Evolutionary conservation across 2,113 vertebrate genomes (phyloP), one percentile per base, ranked within the genome.

Genomic region (Pomatorhinus ruficollis): DNA sequence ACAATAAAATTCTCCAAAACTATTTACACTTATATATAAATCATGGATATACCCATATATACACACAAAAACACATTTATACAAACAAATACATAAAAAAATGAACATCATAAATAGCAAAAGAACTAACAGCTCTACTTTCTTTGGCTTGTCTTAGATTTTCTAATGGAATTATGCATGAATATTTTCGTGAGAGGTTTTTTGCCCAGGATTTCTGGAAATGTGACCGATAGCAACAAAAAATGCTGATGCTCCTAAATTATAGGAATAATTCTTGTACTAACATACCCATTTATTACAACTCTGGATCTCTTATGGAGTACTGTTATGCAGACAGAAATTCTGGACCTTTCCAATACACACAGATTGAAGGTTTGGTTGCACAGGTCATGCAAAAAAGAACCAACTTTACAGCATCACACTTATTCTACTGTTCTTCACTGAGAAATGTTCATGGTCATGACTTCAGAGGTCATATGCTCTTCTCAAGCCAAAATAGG

Each of bases 151-250:
- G 11, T 49, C 15, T 54, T 50, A n/a, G 27, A 47, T 89, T 86
- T 76, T 83, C 5, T 77, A 44, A 72, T 5, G 5, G 60, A 77
- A 93, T 65, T 8, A 12, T 37, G 3, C 12, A 35, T 4, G 5
- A 64, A 44, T 77, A 1, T 71, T 79, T 82, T 49, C 24, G 69
- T 27, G 21, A 69, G 52, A 6, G 22, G 14, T 3, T 20, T 10
- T 83, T 81, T 71, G 35, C 15, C 20, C n/a, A 74, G n/a, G 8
- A 69, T 83, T 83, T 65, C 63, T 81, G n/a, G 24, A 83, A 89
- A 74, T 12, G 6, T 0, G 0, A 65, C 15, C 3, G 1, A 1
- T 50, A 39, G 8, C 9, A 64, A 31, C 8, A 27, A 76, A 76
- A 83, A 52, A 7, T 3, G 8, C 25, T 64, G 20, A 47, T 39